Percentiles rank a stretch among this genome's conserved stretches.
These are phyloP conservation scores for Zootermopsis nevadensis DNA, from an alignment of 2,888 invertebrate genomes.

Conservation along the genomic window DNA sequence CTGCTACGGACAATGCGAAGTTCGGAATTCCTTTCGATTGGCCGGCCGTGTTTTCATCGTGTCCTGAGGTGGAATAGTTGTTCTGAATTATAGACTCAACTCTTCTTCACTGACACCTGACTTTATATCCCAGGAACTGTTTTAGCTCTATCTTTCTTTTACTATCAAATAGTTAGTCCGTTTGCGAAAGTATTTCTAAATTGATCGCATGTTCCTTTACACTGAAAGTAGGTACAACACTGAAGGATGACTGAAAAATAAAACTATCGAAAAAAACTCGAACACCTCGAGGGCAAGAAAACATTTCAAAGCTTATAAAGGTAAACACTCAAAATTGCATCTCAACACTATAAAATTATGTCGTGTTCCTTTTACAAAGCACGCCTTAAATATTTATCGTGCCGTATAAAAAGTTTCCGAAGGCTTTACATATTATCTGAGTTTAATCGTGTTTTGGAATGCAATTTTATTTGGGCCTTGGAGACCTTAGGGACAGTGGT, in stretches of 20 bases:
- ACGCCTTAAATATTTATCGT: constrained; percentile 19
- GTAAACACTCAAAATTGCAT: constrained; percentile 41
- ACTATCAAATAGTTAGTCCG: background rate
- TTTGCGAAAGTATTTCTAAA: background rate
- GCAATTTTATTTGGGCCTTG: background rate
- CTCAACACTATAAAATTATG: constrained; percentile 23
- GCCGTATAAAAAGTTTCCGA: background rate
- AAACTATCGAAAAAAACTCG: constrained; percentile 22
- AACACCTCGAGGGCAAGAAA: constrained; percentile 31
- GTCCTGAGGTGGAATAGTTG: background rate
- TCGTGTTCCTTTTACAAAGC: background rate
- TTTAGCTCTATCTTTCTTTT: no score
- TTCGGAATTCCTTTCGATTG: background rate
- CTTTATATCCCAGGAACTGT: no score
- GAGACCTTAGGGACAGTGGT: background rate
- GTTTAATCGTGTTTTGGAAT: background rate
- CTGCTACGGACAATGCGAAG: background rate
- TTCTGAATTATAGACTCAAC: background rate
- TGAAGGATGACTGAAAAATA: background rate
- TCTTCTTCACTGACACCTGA: background rate
- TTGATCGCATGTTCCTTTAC: background rate
- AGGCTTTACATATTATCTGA: no score
- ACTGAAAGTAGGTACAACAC: background rate
- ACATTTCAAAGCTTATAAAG: constrained; percentile 37
- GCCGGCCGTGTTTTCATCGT: background rate